phyloP scores from a whole-genome alignment of 2,113 vertebrate genomes.

The Cercocebus atys region DNA sequence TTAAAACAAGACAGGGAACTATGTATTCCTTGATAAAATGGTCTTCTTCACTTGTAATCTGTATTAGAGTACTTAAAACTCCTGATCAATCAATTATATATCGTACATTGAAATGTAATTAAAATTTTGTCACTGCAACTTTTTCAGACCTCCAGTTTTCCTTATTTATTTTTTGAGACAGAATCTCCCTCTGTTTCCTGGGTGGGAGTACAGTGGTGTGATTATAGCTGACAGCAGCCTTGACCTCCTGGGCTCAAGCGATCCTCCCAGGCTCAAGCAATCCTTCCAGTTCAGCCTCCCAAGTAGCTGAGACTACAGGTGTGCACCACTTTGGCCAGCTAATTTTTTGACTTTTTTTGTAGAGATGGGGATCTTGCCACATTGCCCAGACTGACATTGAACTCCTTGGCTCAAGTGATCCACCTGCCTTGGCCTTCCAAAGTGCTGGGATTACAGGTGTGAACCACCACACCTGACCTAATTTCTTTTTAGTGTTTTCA shows the following conservation, averaged over 20 bases:
- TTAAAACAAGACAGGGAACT: constrained; percentile 31
- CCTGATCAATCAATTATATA: constrained; percentile 18
- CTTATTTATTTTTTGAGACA: background rate
- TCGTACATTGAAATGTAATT: constrained; percentile 49
- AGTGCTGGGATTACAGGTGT: no score
- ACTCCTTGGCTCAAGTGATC: no score
- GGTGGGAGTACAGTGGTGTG: background rate
- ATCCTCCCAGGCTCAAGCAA: background rate
- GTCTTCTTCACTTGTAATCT: constrained; percentile 23
- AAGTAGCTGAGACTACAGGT: background rate
- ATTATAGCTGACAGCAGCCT: background rate
- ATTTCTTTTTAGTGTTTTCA: constrained; percentile 50
- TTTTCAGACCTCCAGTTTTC: constrained; percentile 36
- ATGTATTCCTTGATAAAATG: constrained; percentile 32
- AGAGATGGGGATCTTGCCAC: no score
- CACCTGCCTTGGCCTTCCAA: no score
- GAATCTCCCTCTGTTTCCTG: background rate
- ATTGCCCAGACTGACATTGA: no score
- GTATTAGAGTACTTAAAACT: constrained; percentile 42
- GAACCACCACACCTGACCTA: background rate
- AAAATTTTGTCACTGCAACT: constrained; percentile 40
- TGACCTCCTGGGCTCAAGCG: background rate
- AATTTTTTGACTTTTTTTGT: no score
- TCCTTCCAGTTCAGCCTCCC: background rate
- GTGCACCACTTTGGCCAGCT: background rate